These are phyloP conservation scores for Octopus sinensis DNA, from an alignment of 1,140 invertebrate species.

Conservation along the genomic window DNA sequence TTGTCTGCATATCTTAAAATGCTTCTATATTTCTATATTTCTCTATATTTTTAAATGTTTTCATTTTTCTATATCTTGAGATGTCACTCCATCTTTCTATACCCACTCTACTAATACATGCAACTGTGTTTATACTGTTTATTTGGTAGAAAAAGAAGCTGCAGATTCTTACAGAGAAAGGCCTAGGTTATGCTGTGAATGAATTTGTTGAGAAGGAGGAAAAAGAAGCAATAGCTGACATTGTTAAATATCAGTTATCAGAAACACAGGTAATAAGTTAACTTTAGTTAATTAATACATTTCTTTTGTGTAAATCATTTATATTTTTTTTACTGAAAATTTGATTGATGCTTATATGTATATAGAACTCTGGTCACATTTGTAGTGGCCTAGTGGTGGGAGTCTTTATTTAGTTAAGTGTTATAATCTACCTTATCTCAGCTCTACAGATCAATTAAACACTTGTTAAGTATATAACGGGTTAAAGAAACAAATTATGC, in stretches of 20 bases:
- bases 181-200: slow-evolving; percentile 64
- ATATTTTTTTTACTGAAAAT: too few relatives aligned
- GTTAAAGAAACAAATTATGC: too few relatives aligned
- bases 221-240: slow-evolving; percentile 58
- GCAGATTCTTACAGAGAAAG: slow-evolving; percentile 63
- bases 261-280: slow-evolving; percentile 52
- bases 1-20: neutral
- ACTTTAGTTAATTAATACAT: too few relatives aligned
- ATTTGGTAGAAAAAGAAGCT: slow-evolving; percentile 57
- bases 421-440: too few relatives aligned
- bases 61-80: neutral
- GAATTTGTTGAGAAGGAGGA: slow-evolving; percentile 65
- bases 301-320: too few relatives aligned
- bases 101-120: neutral
- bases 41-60: neutral
- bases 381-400: too few relatives aligned
- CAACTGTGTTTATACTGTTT: neutral
- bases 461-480: too few relatives aligned
- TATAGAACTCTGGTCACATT: too few relatives aligned
- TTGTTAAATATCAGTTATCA: slow-evolving; percentile 54
- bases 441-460: too few relatives aligned
- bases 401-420: too few relatives aligned
- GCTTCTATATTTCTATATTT: slow-evolving; percentile 7
- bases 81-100: neutral
- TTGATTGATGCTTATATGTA: too few relatives aligned